These are phyloP conservation scores for Zaprionus bogoriensis DNA, from an alignment of 2,888 invertebrate genomes.

Conservation along the genomic window DNA sequence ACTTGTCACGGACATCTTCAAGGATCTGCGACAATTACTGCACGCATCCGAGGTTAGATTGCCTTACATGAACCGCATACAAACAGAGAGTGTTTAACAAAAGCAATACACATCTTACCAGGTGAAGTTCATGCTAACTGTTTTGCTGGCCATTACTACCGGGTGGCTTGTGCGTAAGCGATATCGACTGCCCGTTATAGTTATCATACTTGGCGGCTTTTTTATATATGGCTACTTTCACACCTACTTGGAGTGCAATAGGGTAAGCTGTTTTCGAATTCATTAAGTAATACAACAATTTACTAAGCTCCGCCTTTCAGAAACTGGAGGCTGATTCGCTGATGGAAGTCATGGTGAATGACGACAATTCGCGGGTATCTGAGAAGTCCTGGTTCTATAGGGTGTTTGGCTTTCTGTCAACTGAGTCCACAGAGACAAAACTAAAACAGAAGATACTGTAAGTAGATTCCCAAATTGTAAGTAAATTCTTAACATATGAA, in stretches of 20 bases:
- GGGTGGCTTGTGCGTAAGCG: slow-evolving; percentile 62
- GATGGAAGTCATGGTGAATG: slow-evolving; percentile 59
- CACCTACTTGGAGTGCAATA: slow-evolving; percentile 79
- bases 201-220: slow-evolving; percentile 48
- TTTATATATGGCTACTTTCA: slow-evolving; percentile 70
- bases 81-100: background rate
- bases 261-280: slow-evolving; percentile 51
- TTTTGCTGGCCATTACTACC: slow-evolving; percentile 29
- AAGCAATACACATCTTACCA: slow-evolving; percentile 28
- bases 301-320: too few relatives aligned
- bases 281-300: background rate
- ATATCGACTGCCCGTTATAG: slow-evolving; percentile 47
- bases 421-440: slow-evolving; percentile 11
- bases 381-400: slow-evolving; percentile 35
- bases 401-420: slow-evolving; percentile 30
- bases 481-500: too few relatives aligned
- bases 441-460: slow-evolving; percentile 58
- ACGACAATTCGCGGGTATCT: background rate
- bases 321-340: slow-evolving; percentile 70
- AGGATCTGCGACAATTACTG: slow-evolving; percentile 53
- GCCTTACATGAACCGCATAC: slow-evolving; percentile 1
- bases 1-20: slow-evolving; percentile 59
- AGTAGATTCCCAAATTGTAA: too few relatives aligned
- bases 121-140: slow-evolving; percentile 65
- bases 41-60: slow-evolving; percentile 66